Evolutionary conservation across 2,113 vertebrate species (phyloP).

Genomic region (Machaerirhynchus nigripectus): DNA sequence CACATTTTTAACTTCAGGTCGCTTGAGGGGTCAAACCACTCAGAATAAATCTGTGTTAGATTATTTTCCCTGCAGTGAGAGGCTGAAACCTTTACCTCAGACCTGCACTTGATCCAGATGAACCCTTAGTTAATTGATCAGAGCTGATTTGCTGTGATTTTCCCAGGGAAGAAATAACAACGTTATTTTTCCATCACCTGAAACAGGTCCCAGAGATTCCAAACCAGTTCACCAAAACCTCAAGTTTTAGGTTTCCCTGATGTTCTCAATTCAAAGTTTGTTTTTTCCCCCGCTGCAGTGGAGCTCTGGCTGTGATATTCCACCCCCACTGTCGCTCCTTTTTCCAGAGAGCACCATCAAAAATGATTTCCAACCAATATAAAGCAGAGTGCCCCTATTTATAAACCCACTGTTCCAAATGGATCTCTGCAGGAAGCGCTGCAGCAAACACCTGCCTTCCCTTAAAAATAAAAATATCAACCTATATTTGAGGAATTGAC

Average conservation of each 20-base stretch:
- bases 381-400: not conserved
- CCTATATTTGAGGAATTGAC: not conserved
- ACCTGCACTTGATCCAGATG: not conserved
- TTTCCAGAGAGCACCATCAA: not conserved
- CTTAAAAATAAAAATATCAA: not conserved
- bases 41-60: not conserved
- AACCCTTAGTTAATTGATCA: not conserved
- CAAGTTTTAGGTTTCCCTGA: not conserved
- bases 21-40: not conserved
- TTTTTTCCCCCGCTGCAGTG: not conserved
- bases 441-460: not conserved
- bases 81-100: not conserved
- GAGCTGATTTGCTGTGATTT: not conserved
- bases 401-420: not conserved
- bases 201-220: not conserved
- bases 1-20: not conserved
- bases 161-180: not conserved
- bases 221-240: not conserved
- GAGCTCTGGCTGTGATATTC: not conserved
- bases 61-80: not conserved
- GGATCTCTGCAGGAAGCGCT: not conserved
- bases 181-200: not conserved
- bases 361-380: not conserved
- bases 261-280: not conserved
- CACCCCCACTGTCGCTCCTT: not conserved